These are phyloP conservation scores for Eupithecia pulchellata DNA, from an alignment of 2,888 invertebrate species.

Conservation along the genomic window DNA sequence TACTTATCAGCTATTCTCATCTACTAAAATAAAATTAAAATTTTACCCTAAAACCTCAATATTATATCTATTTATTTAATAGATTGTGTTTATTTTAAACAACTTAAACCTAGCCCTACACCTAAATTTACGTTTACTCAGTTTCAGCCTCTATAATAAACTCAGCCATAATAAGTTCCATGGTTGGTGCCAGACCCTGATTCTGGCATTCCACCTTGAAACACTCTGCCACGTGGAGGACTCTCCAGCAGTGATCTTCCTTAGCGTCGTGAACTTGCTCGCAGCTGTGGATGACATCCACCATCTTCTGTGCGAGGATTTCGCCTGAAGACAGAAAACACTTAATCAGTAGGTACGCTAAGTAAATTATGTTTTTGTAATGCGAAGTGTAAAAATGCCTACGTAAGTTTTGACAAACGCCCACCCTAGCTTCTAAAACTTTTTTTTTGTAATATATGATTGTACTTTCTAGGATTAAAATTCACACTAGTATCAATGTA, in stretches of 20 bases:
- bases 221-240: slow-evolving; percentile 72
- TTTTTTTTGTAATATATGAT: no score
- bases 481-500: no score
- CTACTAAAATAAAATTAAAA: no score
- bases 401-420: no score
- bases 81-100: no score
- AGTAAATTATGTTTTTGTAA: no score
- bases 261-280: slow-evolving; percentile 63
- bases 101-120: neutral
- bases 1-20: neutral
- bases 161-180: slow-evolving; percentile 72
- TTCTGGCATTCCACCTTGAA: slow-evolving; percentile 63
- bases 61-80: no score
- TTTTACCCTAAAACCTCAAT: no score
- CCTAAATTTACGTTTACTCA: neutral
- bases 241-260: slow-evolving; percentile 72
- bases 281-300: slow-evolving; percentile 66
- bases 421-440: no score
- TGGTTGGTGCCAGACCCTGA: slow-evolving; percentile 66
- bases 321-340: slow-evolving; percentile 55
- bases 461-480: no score
- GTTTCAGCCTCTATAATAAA: slow-evolving; percentile 72
- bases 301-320: slow-evolving; percentile 64
- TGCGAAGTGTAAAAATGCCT: no score
- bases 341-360: no score